Conservation (phyloP, 1,140 invertebrate genomes). For the Ericerus pela region DNA sequence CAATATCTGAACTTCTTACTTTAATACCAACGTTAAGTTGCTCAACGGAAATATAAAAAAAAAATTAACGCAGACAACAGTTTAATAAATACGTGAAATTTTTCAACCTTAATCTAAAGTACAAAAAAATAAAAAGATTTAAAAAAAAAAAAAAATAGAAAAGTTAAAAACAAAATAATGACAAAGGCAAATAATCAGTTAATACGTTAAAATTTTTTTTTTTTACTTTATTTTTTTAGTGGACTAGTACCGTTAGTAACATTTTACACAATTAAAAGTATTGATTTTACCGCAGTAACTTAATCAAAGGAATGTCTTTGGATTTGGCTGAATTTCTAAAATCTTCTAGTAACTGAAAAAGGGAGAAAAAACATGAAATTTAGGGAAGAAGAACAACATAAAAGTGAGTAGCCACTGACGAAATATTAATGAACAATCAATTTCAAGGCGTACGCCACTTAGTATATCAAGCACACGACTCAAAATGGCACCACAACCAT, state of each 20-base stretch:
- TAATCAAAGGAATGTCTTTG: slow-evolving; percentile 40
- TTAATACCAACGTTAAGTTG: too few relatives aligned
- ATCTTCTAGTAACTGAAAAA: slow-evolving; percentile 44
- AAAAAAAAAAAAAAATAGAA: background rate
- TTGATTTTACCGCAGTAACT: slow-evolving; percentile 24
- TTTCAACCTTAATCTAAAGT: background rate
- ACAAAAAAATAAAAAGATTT: background rate
- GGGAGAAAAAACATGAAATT: slow-evolving; percentile 18
- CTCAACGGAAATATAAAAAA: too few relatives aligned
- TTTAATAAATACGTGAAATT: too few relatives aligned
- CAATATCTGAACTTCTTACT: too few relatives aligned
- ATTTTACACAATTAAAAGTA: background rate
- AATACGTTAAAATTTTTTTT: background rate
- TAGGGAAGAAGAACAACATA: background rate
- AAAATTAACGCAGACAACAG: too few relatives aligned
- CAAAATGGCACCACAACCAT: background rate
- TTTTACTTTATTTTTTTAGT: background rate
- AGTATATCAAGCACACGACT: background rate
- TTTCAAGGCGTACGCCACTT: background rate
- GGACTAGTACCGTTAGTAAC: too few relatives aligned
- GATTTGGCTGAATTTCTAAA: slow-evolving; percentile 45
- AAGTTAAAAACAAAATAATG: background rate
- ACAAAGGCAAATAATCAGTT: background rate
- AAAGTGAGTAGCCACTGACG: background rate
- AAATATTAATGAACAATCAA: background rate